These are phyloP conservation scores for Ceratina australensis DNA, from an alignment of 1,140 invertebrate genomes.

Conservation along the genomic window DNA sequence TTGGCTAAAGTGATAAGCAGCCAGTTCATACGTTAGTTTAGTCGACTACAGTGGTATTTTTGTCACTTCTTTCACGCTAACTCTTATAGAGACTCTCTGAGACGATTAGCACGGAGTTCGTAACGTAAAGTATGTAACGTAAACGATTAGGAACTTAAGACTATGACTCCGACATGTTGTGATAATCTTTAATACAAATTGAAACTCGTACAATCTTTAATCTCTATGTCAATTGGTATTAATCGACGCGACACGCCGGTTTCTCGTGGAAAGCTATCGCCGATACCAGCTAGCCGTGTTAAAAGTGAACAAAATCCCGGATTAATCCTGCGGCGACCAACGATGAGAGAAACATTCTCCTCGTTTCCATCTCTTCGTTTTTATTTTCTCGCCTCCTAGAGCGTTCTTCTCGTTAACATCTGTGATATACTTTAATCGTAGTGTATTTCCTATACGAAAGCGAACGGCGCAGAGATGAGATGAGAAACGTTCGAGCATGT, in stretches of 20 bases:
- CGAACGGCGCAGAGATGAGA: background rate
- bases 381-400: conserved; percentile 58
- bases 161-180: conserved; percentile 38
- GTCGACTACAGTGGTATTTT: conserved; percentile 34
- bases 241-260: background rate
- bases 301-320: conserved; percentile 8
- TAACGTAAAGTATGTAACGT: background rate
- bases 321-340: conserved; percentile 48
- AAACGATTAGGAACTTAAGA: conserved; percentile 25
- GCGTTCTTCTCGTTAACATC: conserved; percentile 76
- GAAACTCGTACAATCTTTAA: conserved; percentile 46
- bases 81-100: conserved; percentile 13
- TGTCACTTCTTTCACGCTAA: conserved; percentile 34
- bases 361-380: conserved; percentile 41
- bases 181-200: conserved; percentile 51
- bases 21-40: conserved; percentile 28
- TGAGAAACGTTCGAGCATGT: conserved; percentile 15
- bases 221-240: conserved; percentile 45
- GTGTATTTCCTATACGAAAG: conserved; percentile 69
- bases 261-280: conserved; percentile 21
- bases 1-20: conserved; percentile 29
- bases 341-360: conserved; percentile 43
- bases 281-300: conserved; percentile 37
- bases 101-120: conserved; percentile 7
- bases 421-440: conserved; percentile 79